Evolutionary conservation across 2,113 vertebrate species (phyloP), one percentile per base, ranked within the genome.

Genomic region (Larimichthys polyactis): DNA sequence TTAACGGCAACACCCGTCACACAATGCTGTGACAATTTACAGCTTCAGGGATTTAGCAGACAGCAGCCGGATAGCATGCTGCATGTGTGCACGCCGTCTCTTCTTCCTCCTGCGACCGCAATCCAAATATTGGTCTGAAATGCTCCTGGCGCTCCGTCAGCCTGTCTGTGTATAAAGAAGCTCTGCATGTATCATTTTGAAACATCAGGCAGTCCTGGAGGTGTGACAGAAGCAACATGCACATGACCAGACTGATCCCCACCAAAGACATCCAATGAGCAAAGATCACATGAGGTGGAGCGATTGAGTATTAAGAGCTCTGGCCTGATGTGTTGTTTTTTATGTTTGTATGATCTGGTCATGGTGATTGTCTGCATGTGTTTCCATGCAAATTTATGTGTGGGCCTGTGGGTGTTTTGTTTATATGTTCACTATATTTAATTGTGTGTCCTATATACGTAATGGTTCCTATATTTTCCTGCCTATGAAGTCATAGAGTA

Each of bases 1-100:
- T 43, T 70, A 52, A 67, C 20, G n/a, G 36, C 65, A 49, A 74
- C 78, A 51, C 59, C 83, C 75, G 83, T 92, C 75, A 72, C 91
- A 91, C 70, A 58, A 9, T 32, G 51, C 71, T 82, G 71, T 79
- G 51, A 92, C 81, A 86, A 84, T 91, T 73, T 89, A 77, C 79
- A 77, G 71, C 80, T 67, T 59, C 17, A 0, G 46, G 62, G 51
- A 59, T 87, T 86, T 46, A 77, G 80, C 66, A 71, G 65, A 62
- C 57, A 16, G 55, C 2, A 36, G 14, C 22, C 32, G 60, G 62
- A 49, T 58, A 32, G 36, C 44, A 12, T 29, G 36, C 36, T 40
- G 36, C 36, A 67, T 24, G 36, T 29, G 46, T 29, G 46, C 6
- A 22, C 19, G 4, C 20, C 11, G 32, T 29, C 36, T 79, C 49